phyloP scores from a whole-genome alignment of 1,140 invertebrate genomes.

The Nasonia vitripennis region DNA sequence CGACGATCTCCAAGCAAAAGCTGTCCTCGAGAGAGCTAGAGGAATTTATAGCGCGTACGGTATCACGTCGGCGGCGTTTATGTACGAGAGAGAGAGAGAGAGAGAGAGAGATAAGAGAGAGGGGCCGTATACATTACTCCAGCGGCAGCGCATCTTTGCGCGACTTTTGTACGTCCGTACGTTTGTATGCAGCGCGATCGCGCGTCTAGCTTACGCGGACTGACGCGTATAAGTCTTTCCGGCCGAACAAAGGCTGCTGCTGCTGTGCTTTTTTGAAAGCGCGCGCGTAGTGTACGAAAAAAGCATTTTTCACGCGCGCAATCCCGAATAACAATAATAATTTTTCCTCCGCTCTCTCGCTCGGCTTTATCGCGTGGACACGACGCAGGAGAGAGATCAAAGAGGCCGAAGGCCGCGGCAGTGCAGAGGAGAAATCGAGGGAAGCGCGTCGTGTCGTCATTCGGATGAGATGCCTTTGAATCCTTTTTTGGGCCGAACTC shows the following conservation, averaged over 20 bases:
- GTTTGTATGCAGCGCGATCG: constrained; percentile 46
- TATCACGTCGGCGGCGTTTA: constrained; percentile 21
- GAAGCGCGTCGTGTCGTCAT: constrained; percentile 17
- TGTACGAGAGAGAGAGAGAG: neutral
- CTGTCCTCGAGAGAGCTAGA: neutral
- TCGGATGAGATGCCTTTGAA: constrained; percentile 27
- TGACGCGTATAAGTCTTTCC: constrained; percentile 37
- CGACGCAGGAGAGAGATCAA: constrained; percentile 52
- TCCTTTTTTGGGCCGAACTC: constrained; percentile 45
- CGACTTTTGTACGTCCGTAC: constrained; percentile 3
- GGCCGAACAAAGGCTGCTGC: constrained; percentile 19
- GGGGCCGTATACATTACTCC: constrained; percentile 17
- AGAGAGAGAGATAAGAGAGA: neutral
- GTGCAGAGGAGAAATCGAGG: constrained; percentile 31
- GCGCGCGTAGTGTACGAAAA: constrained; percentile 25
- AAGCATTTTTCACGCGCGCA: constrained; percentile 53
- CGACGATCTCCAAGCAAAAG: no score
- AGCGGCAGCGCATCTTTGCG: neutral
- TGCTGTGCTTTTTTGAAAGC: neutral
- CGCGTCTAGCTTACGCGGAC: constrained; percentile 19
- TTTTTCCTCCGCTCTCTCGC: constrained; percentile 13
- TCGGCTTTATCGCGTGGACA: constrained; percentile 28
- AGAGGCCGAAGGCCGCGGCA: constrained; percentile 54
- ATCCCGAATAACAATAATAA: constrained; percentile 52
- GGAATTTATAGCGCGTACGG: constrained; percentile 27